A percentile compares a stretch with the other conserved stretches of the same genome.
Evolutionary conservation across 2,888 invertebrate genomes (phyloP).

Genomic region (Andrena bicolor): DNA sequence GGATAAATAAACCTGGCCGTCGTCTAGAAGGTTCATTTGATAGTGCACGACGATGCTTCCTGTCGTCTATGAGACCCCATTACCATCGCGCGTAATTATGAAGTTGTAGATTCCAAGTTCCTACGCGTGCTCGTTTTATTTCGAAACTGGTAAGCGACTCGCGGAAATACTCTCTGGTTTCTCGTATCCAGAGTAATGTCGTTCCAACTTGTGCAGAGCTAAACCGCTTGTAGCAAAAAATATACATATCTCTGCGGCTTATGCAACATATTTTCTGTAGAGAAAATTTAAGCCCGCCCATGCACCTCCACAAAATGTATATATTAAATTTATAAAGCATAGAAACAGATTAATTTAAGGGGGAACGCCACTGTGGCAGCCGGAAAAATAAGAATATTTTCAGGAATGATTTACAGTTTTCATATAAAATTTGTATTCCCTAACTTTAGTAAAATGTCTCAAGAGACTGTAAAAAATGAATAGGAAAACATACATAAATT

Average conservation of each 20-base stretch:
- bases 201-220: conserved; percentile 8
- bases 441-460: too few species aligned
- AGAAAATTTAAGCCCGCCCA: too few species aligned
- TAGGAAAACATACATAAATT: too few species aligned
- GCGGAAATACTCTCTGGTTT: not conserved
- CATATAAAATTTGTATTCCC: too few species aligned
- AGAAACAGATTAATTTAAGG: too few species aligned
- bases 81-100: conserved; percentile 42
- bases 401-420: too few species aligned
- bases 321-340: too few species aligned
- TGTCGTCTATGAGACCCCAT: conserved; percentile 46
- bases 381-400: too few species aligned
- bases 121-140: conserved; percentile 18
- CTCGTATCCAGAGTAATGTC: not conserved
- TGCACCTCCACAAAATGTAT: too few species aligned
- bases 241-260: not conserved
- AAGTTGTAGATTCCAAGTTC: conserved; percentile 18
- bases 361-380: too few species aligned
- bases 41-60: conserved; percentile 18
- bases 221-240: not conserved
- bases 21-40: conserved; percentile 21
- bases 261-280: not conserved
- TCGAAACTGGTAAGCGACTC: conserved; percentile 4
- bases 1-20: conserved; percentile 40
- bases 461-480: too few species aligned